Conservation (phyloP, 2,113 vertebrate genomes). For the Hiodon tergisus region DNA sequence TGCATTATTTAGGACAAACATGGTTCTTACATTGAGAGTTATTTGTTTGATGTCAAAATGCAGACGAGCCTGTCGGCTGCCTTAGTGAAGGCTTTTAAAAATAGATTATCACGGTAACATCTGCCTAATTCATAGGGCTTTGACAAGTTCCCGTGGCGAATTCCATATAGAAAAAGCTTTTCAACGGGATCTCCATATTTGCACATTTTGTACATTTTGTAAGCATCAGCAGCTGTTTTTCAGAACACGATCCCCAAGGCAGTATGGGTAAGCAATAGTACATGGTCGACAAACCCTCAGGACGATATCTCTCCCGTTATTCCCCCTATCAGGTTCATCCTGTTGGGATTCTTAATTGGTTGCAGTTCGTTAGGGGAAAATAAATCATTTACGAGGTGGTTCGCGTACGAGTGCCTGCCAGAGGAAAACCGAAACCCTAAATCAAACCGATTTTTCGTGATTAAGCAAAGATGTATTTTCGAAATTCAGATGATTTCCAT, state of each 20-base stretch:
- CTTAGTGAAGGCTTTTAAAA: neutral
- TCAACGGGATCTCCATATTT: neutral
- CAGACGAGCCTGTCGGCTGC: neutral
- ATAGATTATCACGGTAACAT: neutral
- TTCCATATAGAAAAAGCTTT: neutral
- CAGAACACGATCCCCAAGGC: slow-evolving; percentile 4
- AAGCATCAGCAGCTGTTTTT: slow-evolving; percentile 11
- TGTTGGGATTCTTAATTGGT: slow-evolving; percentile 50
- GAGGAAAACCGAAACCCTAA: slow-evolving; percentile 56
- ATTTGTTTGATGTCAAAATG: neutral
- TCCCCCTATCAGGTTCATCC: slow-evolving; percentile 6
- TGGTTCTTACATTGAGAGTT: neutral
- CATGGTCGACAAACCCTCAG: slow-evolving; percentile 53
- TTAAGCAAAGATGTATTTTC: slow-evolving; percentile 54
- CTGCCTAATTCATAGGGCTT: neutral
- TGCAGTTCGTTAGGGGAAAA: slow-evolving; percentile 40
- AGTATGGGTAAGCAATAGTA: neutral
- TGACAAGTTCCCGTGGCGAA: neutral
- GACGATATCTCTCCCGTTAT: slow-evolving; percentile 29
- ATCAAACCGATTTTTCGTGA: slow-evolving; percentile 49
- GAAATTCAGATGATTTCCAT: slow-evolving; percentile 48
- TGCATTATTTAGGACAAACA: neutral
- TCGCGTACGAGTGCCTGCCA: slow-evolving; percentile 52
- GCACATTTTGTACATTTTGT: neutral
- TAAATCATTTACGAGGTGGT: slow-evolving; percentile 50